Base-by-base conservation (phyloP, 2,113 vertebrate species). In the Anseranas semipalmata region DNA sequence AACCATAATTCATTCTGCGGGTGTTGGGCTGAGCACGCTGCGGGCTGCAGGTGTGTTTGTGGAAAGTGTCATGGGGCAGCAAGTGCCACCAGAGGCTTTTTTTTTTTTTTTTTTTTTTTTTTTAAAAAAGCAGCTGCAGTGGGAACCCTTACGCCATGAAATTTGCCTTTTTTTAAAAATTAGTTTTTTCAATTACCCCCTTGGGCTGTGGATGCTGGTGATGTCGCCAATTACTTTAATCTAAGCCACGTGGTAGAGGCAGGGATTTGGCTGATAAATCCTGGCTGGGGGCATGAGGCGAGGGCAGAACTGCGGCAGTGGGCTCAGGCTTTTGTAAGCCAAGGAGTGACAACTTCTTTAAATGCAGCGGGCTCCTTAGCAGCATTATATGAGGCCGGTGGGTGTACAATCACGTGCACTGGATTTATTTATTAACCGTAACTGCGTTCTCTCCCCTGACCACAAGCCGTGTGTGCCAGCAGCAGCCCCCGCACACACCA, bases 11-110 rank as follows among this genome's bases (percentile, higher is more conserved):
- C 22, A 63, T 89, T 39, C 14, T 46, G 32, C 0, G 2, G 25
- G 68, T 70, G 85, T 25, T 50, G 24, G 50, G 73, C 2, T 0
- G 39, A 60, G 84, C 0, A 2, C 55, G 46, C 0, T 0, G 63
- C 17, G 0, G 2, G 50, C 24, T 55, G 60, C 86, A 76, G 93
- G 66, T 79, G 89, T 74, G 92, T 85, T 91, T 93, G 81, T 5
- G 5, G 24, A 15, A 10, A 16, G 22, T 0, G 43, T 21, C 6
- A 0, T 2, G 27, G 79, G 53, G 41, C 17, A 8, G 20, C 0
- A 5, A 46, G 7, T 5, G 18, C n/a, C n/a, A 15, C 78, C 13
- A 8, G 25, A 8, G 9, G n/a, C 30, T 15, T 67, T 45, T n/a
- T n/a, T n/a, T n/a, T n/a, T n/a, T n/a, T n/a, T n/a, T n/a, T n/a